phyloP scores from a whole-genome alignment of 1,140 invertebrate genomes.

The Schlechtendalia chinensis region DNA sequence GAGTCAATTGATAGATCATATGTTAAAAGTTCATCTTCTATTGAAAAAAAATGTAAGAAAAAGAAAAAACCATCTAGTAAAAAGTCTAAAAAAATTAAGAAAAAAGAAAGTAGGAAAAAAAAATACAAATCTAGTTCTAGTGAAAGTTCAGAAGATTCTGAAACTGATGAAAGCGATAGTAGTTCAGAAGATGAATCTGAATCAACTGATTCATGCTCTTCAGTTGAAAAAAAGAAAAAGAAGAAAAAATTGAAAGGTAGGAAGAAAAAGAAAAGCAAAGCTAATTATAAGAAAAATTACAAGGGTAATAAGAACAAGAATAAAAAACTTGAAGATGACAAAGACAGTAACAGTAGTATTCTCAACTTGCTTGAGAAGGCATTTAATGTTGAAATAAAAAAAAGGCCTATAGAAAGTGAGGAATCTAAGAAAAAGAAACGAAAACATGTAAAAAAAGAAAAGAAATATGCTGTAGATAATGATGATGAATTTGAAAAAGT shows the following conservation, averaged over 20 bases:
- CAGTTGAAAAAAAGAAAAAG: slow-evolving; percentile 25
- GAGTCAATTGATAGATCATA: background rate
- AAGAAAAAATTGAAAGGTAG: slow-evolving; percentile 9
- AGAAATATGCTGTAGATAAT: background rate
- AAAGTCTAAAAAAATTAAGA: slow-evolving; percentile 31
- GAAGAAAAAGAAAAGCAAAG: slow-evolving; percentile 26
- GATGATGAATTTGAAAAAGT: slow-evolving; percentile 43
- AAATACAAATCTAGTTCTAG: slow-evolving; percentile 32
- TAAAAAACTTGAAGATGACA: background rate
- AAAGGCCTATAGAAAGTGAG: background rate
- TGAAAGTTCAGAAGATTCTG: slow-evolving; percentile 28
- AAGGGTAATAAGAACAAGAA: background rate
- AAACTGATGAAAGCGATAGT: slow-evolving; percentile 20
- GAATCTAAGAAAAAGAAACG: slow-evolving; percentile 34
- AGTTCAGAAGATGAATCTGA: slow-evolving; percentile 36
- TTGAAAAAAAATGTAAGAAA: background rate
- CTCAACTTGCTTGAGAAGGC: slow-evolving; percentile 29
- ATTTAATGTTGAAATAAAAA: slow-evolving; percentile 38
- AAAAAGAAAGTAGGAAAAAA: slow-evolving; percentile 30
- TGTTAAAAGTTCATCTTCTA: background rate
- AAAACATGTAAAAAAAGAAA: slow-evolving; percentile 40
- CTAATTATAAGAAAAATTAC: background rate
- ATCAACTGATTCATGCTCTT: slow-evolving; percentile 8
- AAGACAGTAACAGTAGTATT: slow-evolving; percentile 29
- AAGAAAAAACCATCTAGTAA: slow-evolving; percentile 14